phyloP scores from a whole-genome alignment of 1,140 invertebrate genomes.

The Eupeodes corollae region DNA sequence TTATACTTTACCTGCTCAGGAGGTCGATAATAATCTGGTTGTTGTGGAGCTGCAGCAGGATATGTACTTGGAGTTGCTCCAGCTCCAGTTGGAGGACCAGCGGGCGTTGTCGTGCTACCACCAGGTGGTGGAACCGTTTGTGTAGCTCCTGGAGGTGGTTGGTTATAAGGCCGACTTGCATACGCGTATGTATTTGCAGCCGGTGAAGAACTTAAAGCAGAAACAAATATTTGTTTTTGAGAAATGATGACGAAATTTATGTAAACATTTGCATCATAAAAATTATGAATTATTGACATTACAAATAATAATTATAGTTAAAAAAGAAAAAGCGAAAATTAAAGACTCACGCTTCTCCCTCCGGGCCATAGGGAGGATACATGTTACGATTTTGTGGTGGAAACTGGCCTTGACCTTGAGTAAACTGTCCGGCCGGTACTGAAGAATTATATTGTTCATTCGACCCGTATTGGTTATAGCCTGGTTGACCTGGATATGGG shows the following conservation, averaged over 20 bases:
- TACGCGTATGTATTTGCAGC: slow-evolving; percentile 34
- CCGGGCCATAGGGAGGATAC: slow-evolving; percentile 62
- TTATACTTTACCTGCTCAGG: slow-evolving; percentile 39
- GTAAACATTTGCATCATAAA: background rate
- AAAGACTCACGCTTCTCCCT: slow-evolving; percentile 38
- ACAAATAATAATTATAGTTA: background rate
- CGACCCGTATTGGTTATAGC: slow-evolving; percentile 36
- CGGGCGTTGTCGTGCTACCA: slow-evolving; percentile 20
- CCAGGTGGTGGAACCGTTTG: slow-evolving; percentile 15
- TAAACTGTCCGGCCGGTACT: slow-evolving; percentile 42
- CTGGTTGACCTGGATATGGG: slow-evolving; percentile 42
- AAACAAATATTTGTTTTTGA: background rate
- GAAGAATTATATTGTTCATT: slow-evolving; percentile 40
- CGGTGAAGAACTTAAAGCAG: slow-evolving; percentile 19
- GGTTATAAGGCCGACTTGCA: slow-evolving; percentile 30
- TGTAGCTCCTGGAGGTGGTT: slow-evolving; percentile 28
- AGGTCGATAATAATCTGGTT: slow-evolving; percentile 54
- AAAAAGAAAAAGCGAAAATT: background rate
- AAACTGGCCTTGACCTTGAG: slow-evolving; percentile 52
- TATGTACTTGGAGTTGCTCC: slow-evolving; percentile 39
- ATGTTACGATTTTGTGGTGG: slow-evolving; percentile 55
- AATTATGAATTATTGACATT: background rate
- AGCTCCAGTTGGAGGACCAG: slow-evolving; percentile 26
- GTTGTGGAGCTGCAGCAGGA: slow-evolving; percentile 43
- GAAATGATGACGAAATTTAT: background rate